Conservation (phyloP, 2,797 vertebrate species). For the Avahi laniger region DNA sequence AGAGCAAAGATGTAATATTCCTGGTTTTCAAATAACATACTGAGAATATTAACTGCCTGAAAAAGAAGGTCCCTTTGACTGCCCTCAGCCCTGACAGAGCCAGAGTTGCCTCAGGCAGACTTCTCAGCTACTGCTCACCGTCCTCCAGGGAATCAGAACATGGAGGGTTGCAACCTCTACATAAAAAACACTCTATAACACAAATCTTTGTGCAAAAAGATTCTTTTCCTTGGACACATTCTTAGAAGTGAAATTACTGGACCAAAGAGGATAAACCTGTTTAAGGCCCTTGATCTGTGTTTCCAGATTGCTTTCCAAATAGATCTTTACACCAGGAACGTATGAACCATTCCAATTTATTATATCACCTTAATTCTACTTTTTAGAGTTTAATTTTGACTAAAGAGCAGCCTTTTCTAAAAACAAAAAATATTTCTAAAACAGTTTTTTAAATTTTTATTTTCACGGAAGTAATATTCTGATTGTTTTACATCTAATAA, state of each 20-base stretch:
- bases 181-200: background rate
- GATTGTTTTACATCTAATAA: background rate
- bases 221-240: slow-evolving; percentile 10
- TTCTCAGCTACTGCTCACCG: background rate
- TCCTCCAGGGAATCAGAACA: background rate
- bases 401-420: background rate
- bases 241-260: background rate
- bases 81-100: background rate
- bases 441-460: background rate
- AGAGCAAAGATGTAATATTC: background rate
- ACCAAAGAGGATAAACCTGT: background rate
- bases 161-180: background rate
- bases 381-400: background rate
- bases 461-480: background rate
- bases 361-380: background rate
- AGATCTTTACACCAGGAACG: background rate
- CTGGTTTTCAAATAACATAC: background rate
- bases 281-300: background rate
- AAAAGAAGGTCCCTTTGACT: background rate
- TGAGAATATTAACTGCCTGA: background rate
- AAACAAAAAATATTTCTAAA: slow-evolving; percentile 30
- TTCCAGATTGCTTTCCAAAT: slow-evolving; percentile 21
- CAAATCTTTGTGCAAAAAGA: background rate
- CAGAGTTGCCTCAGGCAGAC: background rate
- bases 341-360: background rate